Base-by-base conservation (phyloP, 2,113 vertebrate genomes). In the Callipepla squamata region DNA sequence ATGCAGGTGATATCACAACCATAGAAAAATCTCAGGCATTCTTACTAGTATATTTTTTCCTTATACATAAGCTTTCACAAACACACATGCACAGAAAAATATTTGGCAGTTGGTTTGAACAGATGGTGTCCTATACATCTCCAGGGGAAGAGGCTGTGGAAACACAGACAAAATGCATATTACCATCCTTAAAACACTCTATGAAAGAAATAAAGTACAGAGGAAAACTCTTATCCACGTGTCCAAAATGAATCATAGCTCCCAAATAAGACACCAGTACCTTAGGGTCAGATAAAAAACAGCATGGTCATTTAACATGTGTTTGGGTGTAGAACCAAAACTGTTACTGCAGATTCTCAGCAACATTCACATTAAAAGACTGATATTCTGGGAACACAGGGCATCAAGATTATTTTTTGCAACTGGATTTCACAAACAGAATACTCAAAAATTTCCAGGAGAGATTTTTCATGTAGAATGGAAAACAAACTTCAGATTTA, bases 81-180 rank as follows among this genome's bases (percentile, higher is more conserved):
- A 55, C 4, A 80, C 76, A 23, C 25, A 62, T 36, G 28, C 42
- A 67, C 36, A 85, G 32, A 42, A 34, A 90, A 92, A 38, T 82
- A 77, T 63, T 91, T 93, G 87, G 68, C 94, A 96, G 55, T 42
- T 96, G 92, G 82, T 83, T 91, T 32, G 55, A 93, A 67, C 93
- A 96, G 96, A 95, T 90, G 86, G 76, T 86, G 21, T 86, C 83
- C 65, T 92, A 57, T 34, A 80, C 53, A 84, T 84, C 88, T 93
- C 74, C 65, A 83, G 58, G 61, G 90, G 32, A 75, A 95, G 57
- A 67, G 57, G 38, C 77, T 90, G 76, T 92, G 53, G 86, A 93
- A 95, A 78, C 57, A 84, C 1, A 86, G 57, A 68, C 17, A 40
- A 94, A 78, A 77, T 89, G 78, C 44, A 25, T 75, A 81, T 36